Evolutionary conservation across 2,797 vertebrate species (phyloP).

Genomic region (Carapus acus): DNA sequence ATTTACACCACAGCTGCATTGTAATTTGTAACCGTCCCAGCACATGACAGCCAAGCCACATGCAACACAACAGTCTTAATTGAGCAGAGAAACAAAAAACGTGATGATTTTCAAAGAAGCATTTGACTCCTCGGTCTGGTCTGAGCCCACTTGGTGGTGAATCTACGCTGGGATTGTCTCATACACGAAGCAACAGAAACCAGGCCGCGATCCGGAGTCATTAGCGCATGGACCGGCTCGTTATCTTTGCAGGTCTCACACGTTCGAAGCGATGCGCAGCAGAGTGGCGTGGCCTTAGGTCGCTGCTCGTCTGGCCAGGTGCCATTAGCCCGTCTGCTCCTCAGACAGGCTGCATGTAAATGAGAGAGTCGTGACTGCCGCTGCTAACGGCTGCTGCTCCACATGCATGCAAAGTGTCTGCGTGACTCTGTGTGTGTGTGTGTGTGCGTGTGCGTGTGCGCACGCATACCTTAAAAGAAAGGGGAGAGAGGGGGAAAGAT

Average conservation of each 20-base stretch:
- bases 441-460: conserved; percentile 1
- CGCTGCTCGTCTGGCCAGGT: conserved; percentile 30
- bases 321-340: conserved; percentile 49
- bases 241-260: neutral
- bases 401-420: neutral
- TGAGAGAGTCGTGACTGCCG: conserved; percentile 64
- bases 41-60: no score
- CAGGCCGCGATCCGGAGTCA: neutral
- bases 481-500: no score
- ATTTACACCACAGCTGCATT: no score
- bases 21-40: no score
- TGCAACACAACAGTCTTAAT: no score
- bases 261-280: neutral
- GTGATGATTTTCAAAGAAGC: no score
- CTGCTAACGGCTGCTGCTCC: conserved; percentile 26
- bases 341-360: conserved; percentile 64
- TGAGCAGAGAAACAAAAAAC: no score
- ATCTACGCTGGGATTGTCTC: no score
- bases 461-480: neutral
- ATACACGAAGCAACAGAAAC: no score
- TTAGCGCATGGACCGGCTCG: conserved; percentile 8
- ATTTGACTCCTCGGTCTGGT: no score
- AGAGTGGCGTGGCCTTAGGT: conserved; percentile 8
- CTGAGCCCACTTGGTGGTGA: no score
- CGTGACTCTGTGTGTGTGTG: conserved; percentile 19